Base-by-base conservation (phyloP, 2,797 vertebrate genomes). In the Chelmon rostratus region DNA sequence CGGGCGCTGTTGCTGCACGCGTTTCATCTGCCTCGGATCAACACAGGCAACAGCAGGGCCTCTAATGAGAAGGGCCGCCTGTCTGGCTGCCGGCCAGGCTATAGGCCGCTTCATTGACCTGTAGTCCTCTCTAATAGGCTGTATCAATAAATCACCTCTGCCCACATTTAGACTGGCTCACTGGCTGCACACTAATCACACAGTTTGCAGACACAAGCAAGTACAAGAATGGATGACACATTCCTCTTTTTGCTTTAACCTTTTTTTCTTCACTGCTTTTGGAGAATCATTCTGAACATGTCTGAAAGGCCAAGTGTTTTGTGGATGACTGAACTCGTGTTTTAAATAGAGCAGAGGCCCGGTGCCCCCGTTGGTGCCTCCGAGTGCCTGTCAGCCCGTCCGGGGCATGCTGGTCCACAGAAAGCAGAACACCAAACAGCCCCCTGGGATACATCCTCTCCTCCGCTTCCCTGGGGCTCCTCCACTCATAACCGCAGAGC, bases 391-490 rank as follows among this genome's bases (percentile, higher is more conserved):
- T 86, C 83, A 79, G 86, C 19, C 76, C 6, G 71, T 86, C 74
- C 77, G 73, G 81, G 56, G 19, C 81, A 78, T 81, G 91, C 88
- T 83, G 87, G 77, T 79, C 87, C 80, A 79, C 81, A 88, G 85
- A 90, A 82, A 89, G 83, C 82, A 88, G 82, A 88, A 73, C 85
- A 79, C 81, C 83, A 82, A 83, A 83, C 75, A 85, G 59, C 74
- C 82, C 82, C 72, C 76, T 76, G 85, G 86, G 87, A 78, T 77
- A 88, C 86, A 88, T 91, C 87, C 86, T 88, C 86, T 86, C 76
- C 79, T 79, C 68, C 23, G 47, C 76, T 68, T 77, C 88, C 88
- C 79, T 23, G 72, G 79, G 85, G 88, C 73, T 86, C 54, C 62
- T 68, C 35, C 53, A 49, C 42, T 78, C 73, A 85, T 19, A 68